Evolutionary conservation across 1,140 invertebrate genomes (phyloP), one percentile per base, ranked within the genome.

Genomic region (Sitobion miscanthi): DNA sequence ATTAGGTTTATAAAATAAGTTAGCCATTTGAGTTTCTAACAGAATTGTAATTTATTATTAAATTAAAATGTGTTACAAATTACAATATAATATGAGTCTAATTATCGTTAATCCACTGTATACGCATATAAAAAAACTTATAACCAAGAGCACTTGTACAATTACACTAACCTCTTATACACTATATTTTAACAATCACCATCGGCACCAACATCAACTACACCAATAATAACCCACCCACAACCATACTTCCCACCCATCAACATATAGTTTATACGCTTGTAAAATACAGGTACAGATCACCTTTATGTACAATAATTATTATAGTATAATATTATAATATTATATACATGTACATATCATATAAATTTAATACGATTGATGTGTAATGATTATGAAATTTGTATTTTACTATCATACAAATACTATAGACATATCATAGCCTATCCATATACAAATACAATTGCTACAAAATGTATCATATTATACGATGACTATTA

Each of bases 171-270:
- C 62, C 3, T n/a, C 1, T 77, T 77, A n/a, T 77, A 77, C 17
- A 77, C 62, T 77, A 77, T 77, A 77, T 77, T 77, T n/a, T 77
- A 77, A 77, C 62, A n/a, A 77, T 77, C 62, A 77, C n/a, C 62
- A 77, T 30, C 14, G 0, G 62, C 62, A 77, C 30, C 30, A 77
- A n/a, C n/a, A 35, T 14, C 30, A 77, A 77, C 30, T 77, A n/a
- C 30, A 77, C 62, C 17, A 77, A 42, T 42, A 77, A 77, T 77
- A 77, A 77, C 62, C 62, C n/a, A n/a, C 4, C 42, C 42, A 42
- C 42, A 42, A 42, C 42, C 42, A 42, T 42, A 42, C 42, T 42
- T 42, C 42, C 42, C 42, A 42, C 42, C 62, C 30, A 30, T n/a
- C 62, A 77, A 77, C n/a, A 77, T 77, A n/a, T 77, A 2, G n/a